Conservation (phyloP, 2,797 vertebrate genomes). For the Hippocampus kuda region DNA sequence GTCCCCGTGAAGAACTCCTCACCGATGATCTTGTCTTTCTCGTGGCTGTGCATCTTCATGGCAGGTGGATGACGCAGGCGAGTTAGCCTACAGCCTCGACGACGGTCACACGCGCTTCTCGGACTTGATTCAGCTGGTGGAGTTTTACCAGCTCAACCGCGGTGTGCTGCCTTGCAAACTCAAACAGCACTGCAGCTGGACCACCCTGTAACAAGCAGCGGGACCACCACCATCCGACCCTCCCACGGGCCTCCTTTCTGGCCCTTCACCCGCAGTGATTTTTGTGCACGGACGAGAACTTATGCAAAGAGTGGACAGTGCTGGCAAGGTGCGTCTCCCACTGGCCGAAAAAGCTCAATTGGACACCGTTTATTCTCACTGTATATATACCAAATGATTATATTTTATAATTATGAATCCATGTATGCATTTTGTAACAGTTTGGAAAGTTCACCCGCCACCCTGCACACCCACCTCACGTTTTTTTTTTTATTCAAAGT, state of each 20-base stretch:
- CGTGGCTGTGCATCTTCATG: not conserved
- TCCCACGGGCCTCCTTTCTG: constrained; percentile 30
- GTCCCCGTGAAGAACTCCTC: not conserved
- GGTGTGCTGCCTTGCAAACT: constrained; percentile 90
- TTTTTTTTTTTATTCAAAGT: not conserved
- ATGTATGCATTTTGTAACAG: not conserved
- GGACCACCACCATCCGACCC: constrained; percentile 6
- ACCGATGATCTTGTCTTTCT: not conserved
- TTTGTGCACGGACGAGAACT: constrained; percentile 21
- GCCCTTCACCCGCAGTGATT: constrained; percentile 43
- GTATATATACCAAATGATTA: not conserved
- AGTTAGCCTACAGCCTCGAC: constrained; percentile 86
- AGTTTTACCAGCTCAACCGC: constrained; percentile 95
- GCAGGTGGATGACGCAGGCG: constrained; percentile 85
- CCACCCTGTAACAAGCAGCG: constrained; percentile 72
- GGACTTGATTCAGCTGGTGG: constrained; percentile 94
- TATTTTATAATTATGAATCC: not conserved
- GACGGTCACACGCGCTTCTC: constrained; percentile 90
- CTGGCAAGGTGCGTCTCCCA: not conserved
- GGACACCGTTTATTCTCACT: not conserved
- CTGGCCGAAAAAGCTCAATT: not conserved
- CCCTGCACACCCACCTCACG: not conserved
- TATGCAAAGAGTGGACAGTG: not conserved
- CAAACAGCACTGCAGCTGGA: constrained; percentile 85
- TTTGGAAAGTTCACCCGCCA: not conserved